Evolutionary conservation across 2,888 invertebrate genomes (phyloP).

Genomic region (Tetrapedia diversipes): DNA sequence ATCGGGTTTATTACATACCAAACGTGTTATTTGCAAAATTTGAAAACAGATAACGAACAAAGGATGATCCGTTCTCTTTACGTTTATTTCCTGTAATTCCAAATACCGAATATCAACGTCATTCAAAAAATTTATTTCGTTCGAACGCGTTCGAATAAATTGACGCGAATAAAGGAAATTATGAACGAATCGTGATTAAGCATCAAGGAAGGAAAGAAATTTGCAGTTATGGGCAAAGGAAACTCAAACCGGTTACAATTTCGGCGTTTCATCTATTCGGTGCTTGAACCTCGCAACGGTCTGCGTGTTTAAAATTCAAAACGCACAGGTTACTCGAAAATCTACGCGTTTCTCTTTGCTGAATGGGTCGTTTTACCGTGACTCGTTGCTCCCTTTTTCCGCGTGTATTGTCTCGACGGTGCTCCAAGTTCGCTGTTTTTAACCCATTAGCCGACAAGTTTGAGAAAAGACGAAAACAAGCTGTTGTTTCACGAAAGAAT

Average conservation of each 20-base stretch:
- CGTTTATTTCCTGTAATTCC: too few relatives aligned
- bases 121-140: too few relatives aligned
- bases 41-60: too few relatives aligned
- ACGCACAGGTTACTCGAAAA: not conserved
- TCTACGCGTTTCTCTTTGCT: not conserved
- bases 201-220: not conserved
- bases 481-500: not conserved
- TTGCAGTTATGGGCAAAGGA: not conserved
- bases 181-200: too few relatives aligned
- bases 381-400: conserved; percentile 5
- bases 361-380: not conserved
- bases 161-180: too few relatives aligned
- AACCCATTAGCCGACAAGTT: conserved; percentile 20
- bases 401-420: not conserved
- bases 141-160: too few relatives aligned
- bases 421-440: conserved; percentile 8
- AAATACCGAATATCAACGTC: too few relatives aligned
- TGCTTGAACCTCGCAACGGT: not conserved
- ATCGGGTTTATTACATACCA: too few relatives aligned
- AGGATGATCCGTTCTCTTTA: too few relatives aligned
- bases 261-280: not conserved
- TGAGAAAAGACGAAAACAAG: not conserved
- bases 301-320: conserved; percentile 20
- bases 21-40: too few relatives aligned
- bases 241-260: not conserved